Evolutionary conservation across 2,113 vertebrate genomes (phyloP).

Genomic region (Nymphicus hollandicus): DNA sequence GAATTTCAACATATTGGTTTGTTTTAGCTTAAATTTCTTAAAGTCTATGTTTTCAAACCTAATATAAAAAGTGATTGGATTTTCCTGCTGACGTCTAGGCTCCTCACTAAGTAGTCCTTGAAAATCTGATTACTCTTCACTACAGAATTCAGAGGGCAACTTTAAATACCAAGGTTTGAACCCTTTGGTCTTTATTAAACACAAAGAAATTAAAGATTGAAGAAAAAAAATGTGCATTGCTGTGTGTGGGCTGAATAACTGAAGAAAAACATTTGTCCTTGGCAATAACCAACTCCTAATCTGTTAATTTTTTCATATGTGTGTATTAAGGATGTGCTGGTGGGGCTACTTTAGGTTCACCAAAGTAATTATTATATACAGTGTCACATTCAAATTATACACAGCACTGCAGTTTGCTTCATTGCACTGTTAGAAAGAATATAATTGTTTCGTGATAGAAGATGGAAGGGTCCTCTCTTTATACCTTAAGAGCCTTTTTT

Average conservation of each 20-base stretch:
- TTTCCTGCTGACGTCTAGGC: background rate
- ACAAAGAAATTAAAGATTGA: background rate
- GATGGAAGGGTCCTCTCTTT: background rate
- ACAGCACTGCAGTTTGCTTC: slow-evolving; percentile 8
- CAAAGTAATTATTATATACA: background rate
- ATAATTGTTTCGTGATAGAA: background rate
- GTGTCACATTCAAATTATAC: background rate
- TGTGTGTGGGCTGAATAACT: background rate
- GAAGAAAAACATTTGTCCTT: background rate
- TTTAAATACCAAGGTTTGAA: background rate
- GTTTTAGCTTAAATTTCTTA: too few relatives aligned
- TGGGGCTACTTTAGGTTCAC: background rate
- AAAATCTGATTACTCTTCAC: background rate
- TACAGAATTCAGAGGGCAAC: background rate
- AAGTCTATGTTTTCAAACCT: background rate
- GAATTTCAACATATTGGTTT: too few relatives aligned
- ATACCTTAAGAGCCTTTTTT: background rate
- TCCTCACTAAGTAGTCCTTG: background rate
- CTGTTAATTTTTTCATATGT: background rate
- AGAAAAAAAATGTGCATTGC: background rate
- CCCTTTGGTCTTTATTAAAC: background rate
- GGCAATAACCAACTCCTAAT: background rate
- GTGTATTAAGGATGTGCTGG: slow-evolving; percentile 5
- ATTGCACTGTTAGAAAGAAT: background rate
- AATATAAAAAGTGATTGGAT: background rate